These are phyloP conservation scores for Epizoanthus scotinus DNA, from an alignment of 92 coral and sea anemone species.

Conservation along the genomic window DNA sequence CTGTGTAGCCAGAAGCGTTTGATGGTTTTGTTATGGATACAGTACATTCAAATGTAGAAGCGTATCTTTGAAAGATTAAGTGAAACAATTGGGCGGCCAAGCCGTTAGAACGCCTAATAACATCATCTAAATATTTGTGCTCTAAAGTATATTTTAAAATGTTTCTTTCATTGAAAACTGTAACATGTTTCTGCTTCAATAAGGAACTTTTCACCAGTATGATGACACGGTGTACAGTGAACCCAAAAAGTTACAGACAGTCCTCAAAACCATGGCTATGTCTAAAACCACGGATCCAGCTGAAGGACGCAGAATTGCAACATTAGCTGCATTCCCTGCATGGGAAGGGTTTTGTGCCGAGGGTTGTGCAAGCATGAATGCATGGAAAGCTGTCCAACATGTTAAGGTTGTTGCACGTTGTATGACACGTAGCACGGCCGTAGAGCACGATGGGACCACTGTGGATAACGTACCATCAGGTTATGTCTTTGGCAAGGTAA, in stretches of 20 bases:
- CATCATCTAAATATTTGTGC: too few species aligned
- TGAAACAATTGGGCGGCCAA: too few species aligned
- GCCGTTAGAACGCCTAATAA: too few species aligned
- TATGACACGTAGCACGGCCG: not conserved
- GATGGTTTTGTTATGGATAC: too few species aligned
- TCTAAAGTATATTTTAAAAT: too few species aligned
- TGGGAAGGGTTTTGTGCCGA: constrained; percentile 8
- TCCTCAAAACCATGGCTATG: not conserved
- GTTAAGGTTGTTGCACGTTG: not conserved
- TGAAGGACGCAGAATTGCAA: constrained; percentile 25
- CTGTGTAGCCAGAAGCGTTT: too few species aligned
- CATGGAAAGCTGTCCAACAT: constrained; percentile 16
- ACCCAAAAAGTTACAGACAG: not conserved
- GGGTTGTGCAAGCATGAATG: not conserved
- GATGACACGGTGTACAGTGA: constrained; percentile 12
- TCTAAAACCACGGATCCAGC: not conserved
- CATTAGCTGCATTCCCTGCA: constrained; percentile 1
- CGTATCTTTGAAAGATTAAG: too few species aligned
- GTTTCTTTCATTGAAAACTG: too few species aligned
- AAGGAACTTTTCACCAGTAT: constrained; percentile 6
- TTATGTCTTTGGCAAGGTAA: constrained; percentile 11
- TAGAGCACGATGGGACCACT: constrained; percentile 1
- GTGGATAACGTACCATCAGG: not conserved
- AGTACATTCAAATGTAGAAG: too few species aligned
- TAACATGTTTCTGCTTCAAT: not conserved